These are phyloP conservation scores for Pipa parva DNA, from an alignment of 2,113 vertebrate genomes.

Conservation along the genomic window DNA sequence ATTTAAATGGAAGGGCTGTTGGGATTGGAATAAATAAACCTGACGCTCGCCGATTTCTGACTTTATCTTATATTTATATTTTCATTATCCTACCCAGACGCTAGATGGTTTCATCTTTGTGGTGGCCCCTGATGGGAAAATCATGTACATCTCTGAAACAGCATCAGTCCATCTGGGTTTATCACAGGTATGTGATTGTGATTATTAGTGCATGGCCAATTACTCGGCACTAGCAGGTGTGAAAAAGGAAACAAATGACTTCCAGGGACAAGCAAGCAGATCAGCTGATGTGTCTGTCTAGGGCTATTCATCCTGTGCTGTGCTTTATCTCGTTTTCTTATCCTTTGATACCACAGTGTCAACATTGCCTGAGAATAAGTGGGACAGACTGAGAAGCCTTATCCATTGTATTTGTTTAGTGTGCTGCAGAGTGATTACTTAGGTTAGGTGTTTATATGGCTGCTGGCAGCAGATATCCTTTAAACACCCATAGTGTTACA, in stretches of 20 bases:
- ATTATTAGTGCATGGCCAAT: slow-evolving; percentile 6
- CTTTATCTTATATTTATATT: slow-evolving; percentile 12
- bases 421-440: not conserved
- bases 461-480: not conserved
- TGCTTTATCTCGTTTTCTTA: not conserved
- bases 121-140: slow-evolving; percentile 97
- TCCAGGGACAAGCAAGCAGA: not conserved
- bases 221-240: slow-evolving; percentile 22
- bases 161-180: slow-evolving; percentile 94
- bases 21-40: slow-evolving; percentile 3
- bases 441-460: not conserved
- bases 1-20: slow-evolving; percentile 30
- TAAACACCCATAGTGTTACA: not conserved
- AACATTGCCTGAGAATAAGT: slow-evolving; percentile 9
- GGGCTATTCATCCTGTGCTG: not conserved
- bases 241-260: slow-evolving; percentile 17
- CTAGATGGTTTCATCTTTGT: slow-evolving; percentile 97
- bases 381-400: not conserved
- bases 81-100: slow-evolving; percentile 67
- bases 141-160: slow-evolving; percentile 98
- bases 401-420: not conserved
- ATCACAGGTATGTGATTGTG: slow-evolving; percentile 80
- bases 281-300: not conserved
- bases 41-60: not conserved
- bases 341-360: not conserved